Conservation (phyloP, 2,888 invertebrate genomes). For the Sepioteuthis lessoniana region DNA sequence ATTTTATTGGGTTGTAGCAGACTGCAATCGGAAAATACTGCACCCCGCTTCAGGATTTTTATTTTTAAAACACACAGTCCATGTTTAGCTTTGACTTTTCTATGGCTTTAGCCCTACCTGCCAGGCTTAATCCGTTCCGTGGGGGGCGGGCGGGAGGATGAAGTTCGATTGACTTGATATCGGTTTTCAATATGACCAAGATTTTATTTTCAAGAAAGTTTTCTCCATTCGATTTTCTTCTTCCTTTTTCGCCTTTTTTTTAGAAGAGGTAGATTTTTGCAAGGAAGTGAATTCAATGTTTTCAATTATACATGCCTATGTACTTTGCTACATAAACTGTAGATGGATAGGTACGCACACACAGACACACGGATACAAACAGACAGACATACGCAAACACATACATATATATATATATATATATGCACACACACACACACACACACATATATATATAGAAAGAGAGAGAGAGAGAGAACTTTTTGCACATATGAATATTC, state of each 20-base stretch:
- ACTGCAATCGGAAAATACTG: not conserved
- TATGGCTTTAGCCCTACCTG: not conserved
- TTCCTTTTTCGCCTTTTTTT: not conserved
- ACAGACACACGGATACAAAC: too few species aligned
- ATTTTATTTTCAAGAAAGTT: not conserved
- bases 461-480: too few species aligned
- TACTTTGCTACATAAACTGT: too few species aligned
- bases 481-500: too few species aligned
- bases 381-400: too few species aligned
- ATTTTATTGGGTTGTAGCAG: not conserved
- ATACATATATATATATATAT: too few species aligned
- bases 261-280: not conserved
- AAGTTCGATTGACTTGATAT: not conserved
- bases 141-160: not conserved
- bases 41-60: not conserved
- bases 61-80: not conserved
- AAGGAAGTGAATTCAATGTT: not conserved
- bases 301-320: not conserved
- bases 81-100: constrained; percentile 1
- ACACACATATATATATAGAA: too few species aligned
- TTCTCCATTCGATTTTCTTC: not conserved
- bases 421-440: too few species aligned
- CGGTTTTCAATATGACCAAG: not conserved
- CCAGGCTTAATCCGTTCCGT: not conserved
- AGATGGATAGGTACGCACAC: too few species aligned